Evolutionary conservation across 2,888 invertebrate species (phyloP).

Genomic region (Metacarcinus magister): DNA sequence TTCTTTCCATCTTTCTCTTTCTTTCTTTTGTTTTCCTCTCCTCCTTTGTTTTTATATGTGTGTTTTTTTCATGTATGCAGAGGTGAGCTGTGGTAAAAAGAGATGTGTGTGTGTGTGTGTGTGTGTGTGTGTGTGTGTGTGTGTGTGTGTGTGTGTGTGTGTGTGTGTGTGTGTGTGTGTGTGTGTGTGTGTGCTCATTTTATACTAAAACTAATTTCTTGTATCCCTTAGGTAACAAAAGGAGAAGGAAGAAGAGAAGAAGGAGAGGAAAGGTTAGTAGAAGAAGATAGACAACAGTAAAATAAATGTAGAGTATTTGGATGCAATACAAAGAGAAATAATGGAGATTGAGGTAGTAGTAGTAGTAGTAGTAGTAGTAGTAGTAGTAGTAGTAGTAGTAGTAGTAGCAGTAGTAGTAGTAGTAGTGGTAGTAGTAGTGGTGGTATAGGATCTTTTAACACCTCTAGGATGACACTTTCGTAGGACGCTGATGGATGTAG

Average conservation of each 20-base stretch:
- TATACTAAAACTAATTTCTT: not conserved
- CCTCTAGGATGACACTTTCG: no score
- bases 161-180: conserved; percentile 39
- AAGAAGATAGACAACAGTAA: not conserved
- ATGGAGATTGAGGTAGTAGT: no score
- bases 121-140: conserved; percentile 35
- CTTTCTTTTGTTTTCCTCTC: not conserved
- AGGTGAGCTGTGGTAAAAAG: not conserved
- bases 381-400: not conserved
- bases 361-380: no score
- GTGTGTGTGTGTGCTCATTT: not conserved
- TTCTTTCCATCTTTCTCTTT: not conserved
- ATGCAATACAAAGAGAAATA: no score
- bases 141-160: conserved; percentile 34
- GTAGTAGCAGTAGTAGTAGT: not conserved
- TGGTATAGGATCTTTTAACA: no score
- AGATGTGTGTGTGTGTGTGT: not conserved
- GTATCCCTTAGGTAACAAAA: not conserved
- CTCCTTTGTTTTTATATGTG: not conserved
- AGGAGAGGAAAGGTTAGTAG: not conserved
- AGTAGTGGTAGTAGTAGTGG: not conserved
- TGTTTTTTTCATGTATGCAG: not conserved
- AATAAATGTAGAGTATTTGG: no score
- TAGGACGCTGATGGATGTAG: no score
- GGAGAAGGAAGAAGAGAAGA: not conserved